These are phyloP conservation scores for Drosophila sp. DNA, from an alignment of 1,140 invertebrate species.

Conservation along the genomic window DNA sequence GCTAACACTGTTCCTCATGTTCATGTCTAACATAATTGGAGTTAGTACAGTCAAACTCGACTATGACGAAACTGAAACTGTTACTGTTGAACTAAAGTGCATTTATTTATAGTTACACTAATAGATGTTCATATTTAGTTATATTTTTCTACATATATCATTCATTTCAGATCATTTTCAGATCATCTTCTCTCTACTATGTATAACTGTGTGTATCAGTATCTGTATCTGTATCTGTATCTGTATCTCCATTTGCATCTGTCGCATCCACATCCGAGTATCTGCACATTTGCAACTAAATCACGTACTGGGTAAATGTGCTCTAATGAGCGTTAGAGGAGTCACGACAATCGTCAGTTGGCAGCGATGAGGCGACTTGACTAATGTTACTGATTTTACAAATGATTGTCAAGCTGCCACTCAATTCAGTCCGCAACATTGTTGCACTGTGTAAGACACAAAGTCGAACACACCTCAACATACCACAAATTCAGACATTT, in stretches of 20 bases:
- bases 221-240: not conserved
- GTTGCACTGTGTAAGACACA: slow-evolving; percentile 10
- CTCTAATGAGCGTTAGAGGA: slow-evolving; percentile 74
- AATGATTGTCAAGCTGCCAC: slow-evolving; percentile 62
- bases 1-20: slow-evolving; percentile 54
- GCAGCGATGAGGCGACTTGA: slow-evolving; percentile 23
- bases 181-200: not conserved
- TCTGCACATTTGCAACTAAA: slow-evolving; percentile 77
- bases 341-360: slow-evolving; percentile 32
- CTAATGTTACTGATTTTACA: slow-evolving; percentile 77
- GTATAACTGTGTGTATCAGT: not conserved
- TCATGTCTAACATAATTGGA: not conserved
- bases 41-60: not conserved
- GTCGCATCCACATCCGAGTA: not conserved
- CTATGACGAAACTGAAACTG: not conserved
- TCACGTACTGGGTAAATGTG: slow-evolving; percentile 78
- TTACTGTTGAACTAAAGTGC: not conserved
- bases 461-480: slow-evolving; percentile 4
- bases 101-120: too few relatives aligned
- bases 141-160: not conserved
- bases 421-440: not conserved
- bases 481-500: slow-evolving; percentile 46
- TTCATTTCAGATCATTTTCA: too few relatives aligned
- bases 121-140: too few relatives aligned
- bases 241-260: slow-evolving; percentile 10